Base-by-base conservation (phyloP, 2,113 vertebrate species). In the Epinephelus cyanopodus region DNA sequence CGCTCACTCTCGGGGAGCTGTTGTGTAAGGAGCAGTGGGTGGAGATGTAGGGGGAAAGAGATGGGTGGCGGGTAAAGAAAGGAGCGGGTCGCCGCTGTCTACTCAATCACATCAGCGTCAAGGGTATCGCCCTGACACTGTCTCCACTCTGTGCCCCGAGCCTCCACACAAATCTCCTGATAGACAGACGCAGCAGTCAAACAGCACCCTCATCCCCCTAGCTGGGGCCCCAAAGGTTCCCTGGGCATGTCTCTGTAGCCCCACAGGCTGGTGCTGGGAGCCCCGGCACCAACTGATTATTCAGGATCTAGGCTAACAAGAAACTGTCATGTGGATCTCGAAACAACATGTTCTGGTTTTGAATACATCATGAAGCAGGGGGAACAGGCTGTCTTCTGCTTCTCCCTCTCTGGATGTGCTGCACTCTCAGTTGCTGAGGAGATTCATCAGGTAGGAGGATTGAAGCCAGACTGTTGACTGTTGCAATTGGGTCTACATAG, bases 41-140 rank as follows among this genome's bases (percentile, higher is more conserved):
- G 73, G 70, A 74, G 83, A 77, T 14, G 64, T 54, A 23, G 53
- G 71, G 79, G 83, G 74, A 69, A 75, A 76, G 52, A 74, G 82
- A 82, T 62, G 86, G 84, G 85, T 79, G 90, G 69, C 18, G 87
- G 87, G 75, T 87, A 86, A 90, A 93, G 88, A 89, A 91, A 85
- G 90, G 89, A 92, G 89, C 84, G 90, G 90, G 91, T 94, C 90
- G 83, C 78, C 50, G 79, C 92, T 92, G 94, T 95, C 94, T 83
- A 87, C 93, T 94, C 92, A 92, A 95, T 95, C 94, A 94, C 93
- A 89, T 95, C 94, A 94, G 74, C 87, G 88, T 95, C 95, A 95
- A 95, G 94, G 92, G 93, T 95, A 93, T 94, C 83, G 90, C 89
- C 92, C 93, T 95, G 94, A 94, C 93, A 92, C 89, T 77, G 89